Evolutionary conservation across 2,113 vertebrate species (phyloP), one percentile per base, ranked within the genome.

Genomic region (Tragelaphus scriptus): DNA sequence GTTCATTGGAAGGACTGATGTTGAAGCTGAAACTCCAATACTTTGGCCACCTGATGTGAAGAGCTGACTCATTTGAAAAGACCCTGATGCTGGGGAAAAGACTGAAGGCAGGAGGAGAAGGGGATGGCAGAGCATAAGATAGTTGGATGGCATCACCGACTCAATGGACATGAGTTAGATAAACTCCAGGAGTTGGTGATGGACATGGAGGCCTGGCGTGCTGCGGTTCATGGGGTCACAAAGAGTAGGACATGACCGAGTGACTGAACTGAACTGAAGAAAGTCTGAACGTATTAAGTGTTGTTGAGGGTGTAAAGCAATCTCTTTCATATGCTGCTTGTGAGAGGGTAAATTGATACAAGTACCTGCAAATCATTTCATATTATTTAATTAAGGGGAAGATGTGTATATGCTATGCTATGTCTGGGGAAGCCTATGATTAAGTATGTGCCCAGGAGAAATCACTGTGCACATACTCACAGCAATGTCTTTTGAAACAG

Each of bases 331-430:
- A 26, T 0, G 15, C 15, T 47, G 6, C 30, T 61, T 12, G 36
- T 21, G 51, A 85, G 15, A 90, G 16, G 58, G 49, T 44, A 86
- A 21, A 71, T 6, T 53, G 23, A 82, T 44, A 15, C 21, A 71
- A 55, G 5, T 26, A n/a, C 40, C 81, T 96, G 51, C 65, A 93
- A 89, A 63, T 65, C 28, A 81, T 82, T 77, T 59, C 13, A 30
- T 14, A 15, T 86, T 94, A 65, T 85, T 93, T 95, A 63, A 51
- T 77, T 55, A 95, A 80, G 53, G 23, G 4, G n/a, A 61, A 94
- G 88, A 44, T 59, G 16, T 7, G 30, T 16, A 36, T 36, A 36
- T 71, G 65, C 56, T 58, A 9, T 36, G 28, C 0, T 26, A 9
- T 36, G 47, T 25, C 28, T 88, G 8, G 51, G 79, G 51, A 88